These are phyloP conservation scores for Cephus sareptanus DNA, from an alignment of 2,888 invertebrate species.

Conservation along the genomic window DNA sequence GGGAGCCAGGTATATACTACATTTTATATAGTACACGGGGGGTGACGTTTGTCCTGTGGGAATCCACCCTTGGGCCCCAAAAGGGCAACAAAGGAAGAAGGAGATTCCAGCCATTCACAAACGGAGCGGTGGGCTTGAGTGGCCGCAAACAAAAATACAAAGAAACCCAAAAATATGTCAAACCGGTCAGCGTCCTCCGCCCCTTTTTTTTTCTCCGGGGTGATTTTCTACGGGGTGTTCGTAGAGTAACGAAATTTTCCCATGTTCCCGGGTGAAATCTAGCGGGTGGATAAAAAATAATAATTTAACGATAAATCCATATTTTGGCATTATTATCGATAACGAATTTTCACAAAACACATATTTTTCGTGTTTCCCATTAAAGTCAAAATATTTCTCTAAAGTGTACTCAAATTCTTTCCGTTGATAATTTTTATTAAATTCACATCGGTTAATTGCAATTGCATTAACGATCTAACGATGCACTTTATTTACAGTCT, in stretches of 20 bases:
- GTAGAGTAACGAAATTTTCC: constrained; percentile 8
- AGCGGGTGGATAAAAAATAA: not conserved
- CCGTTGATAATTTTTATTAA: not conserved
- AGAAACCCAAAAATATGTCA: constrained; percentile 54
- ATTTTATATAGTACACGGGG: constrained; percentile 38
- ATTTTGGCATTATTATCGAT: no score
- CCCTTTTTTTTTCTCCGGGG: constrained; percentile 30
- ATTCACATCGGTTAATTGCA: not conserved
- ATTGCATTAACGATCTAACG: not conserved
- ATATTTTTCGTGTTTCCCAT: not conserved
- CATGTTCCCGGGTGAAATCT: not conserved
- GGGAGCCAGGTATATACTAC: constrained; percentile 31
- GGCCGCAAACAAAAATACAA: constrained; percentile 58
- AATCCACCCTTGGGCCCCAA: constrained; percentile 41
- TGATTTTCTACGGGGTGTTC: constrained; percentile 32
- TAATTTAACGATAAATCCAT: no score
- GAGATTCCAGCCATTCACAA: constrained; percentile 40
- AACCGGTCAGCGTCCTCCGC: constrained; percentile 38
- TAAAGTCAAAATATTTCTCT: not conserved
- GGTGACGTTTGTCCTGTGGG: constrained; percentile 50
- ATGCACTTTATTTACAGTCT: not conserved
- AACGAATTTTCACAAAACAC: no score
- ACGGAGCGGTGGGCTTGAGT: constrained; percentile 52
- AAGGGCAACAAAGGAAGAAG: constrained; percentile 45
- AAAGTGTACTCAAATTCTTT: not conserved